Base-by-base conservation (phyloP, 2,888 invertebrate species). In the Monoplex corrugatus region DNA sequence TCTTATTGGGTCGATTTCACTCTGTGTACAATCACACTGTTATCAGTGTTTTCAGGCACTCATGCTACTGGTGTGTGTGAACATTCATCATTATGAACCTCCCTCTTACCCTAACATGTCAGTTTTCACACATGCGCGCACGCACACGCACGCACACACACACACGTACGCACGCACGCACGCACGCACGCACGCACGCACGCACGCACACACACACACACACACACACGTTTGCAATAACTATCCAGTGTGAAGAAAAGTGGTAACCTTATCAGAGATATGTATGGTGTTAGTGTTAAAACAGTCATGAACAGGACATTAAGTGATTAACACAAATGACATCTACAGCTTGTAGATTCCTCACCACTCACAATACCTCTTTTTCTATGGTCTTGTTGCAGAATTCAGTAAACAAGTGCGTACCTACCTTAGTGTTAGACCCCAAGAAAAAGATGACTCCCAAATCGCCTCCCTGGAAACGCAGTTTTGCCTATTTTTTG, bases 401-500 rank as follows among this genome's bases (percentile, higher is more conserved):
- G 86, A 86, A 86, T 68, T 86, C 86, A 10, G 68, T 86, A 16
- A 86, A 68, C 68, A 86, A 86, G 38, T 57, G 38, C 86, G 3
- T 13, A 5, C 86, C 63, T 2, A 32, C 43, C 68, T 86, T 68
- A 68, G 43, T 68, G 28, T n/a, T 68, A 43, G 86, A 86, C 5
- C 40, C 86, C 40, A 93, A 93, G 89, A 93, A 93, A 89, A 88
- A 88, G 85, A 38, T 75, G 28, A 5, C 83, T 89, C 78, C 91
- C 45, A 93, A 93, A 92, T 91, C 90, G 86, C 91, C 93, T 78
- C 92, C 93, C n/a, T 94, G 94, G 94, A 93, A 93, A 91, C 92
- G 93, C 91, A 94, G 94, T 88, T 94, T 94, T 93, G 94, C 93
- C 87, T 94, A 94, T 90, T 93, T 94, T 89, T 90, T 94, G 87